Evolutionary conservation across 2,797 vertebrate genomes (phyloP), one percentile per base, ranked within the genome.

Genomic region (Hippopotamyrus pictus): DNA sequence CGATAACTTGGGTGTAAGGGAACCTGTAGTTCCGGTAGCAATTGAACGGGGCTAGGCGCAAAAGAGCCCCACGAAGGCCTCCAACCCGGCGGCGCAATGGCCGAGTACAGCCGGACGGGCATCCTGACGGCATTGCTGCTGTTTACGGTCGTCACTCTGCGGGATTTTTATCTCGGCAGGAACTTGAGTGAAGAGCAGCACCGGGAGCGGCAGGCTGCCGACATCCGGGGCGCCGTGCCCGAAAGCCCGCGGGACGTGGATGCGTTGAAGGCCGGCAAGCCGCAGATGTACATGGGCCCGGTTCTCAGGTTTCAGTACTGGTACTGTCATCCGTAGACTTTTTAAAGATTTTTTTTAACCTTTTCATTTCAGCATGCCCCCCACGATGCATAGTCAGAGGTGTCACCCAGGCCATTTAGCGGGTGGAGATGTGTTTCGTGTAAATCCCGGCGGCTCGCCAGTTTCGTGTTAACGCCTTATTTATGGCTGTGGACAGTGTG

Each of bases 221-320:
- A 91, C 11, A 88, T 73, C 83, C 88, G 89, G 9, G 91, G 41
- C 7, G 0, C 90, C 17, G 90, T 88, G 2, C 19, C 90, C 83
- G 91, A 91, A n/a, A 69, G 14, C 17, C 57, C 59, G 22, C 37
- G 33, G 69, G 92, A 92, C 44, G 8, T 89, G 0, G 93, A 93
- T 14, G 37, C 92, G 22, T 90, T 89, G 12, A 94, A 90, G 88
- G 37, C 92, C 5, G 90, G 89, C 65, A 95, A 94, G 87, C 48
- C 92, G 3, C 89, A 93, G 2, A 17, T 93, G 65, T 96, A 95
- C 92, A 92, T 92, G 9, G 95, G 95, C 17, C 95, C 96, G 0
- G 92, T 94, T 11, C 95, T 96, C 57, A 91, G 89, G 91, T 96
- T 96, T 92, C 96, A 95, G 91, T 96, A 94, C 93, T 96, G 96